Evolutionary conservation across 2,888 invertebrate genomes (phyloP), one percentile per base, ranked within the genome.

Genomic region (Stenurella melanura): DNA sequence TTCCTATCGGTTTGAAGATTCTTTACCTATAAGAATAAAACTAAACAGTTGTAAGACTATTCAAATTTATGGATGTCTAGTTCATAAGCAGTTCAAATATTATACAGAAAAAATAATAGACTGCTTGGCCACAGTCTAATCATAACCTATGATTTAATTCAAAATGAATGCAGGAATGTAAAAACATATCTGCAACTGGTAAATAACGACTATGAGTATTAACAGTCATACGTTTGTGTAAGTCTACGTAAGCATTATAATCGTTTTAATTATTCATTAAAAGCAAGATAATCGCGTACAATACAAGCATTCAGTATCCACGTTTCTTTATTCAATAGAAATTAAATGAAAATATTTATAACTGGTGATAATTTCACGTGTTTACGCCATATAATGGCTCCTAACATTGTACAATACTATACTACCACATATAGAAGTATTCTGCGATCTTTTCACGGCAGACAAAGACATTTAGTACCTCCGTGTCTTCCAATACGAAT

Each of bases 121-220:
- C 64, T 18, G 64, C 42, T 38, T 64, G 64, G 42, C 64, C 64
- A 42, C 42, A 19, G 17, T 64, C 18, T 64, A 64, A 64, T 64
- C 38, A 64, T 64, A 64, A 42, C 42, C 4, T 42, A 50, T 50
- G 18, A 19, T 11, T 15, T 64, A 42, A 64, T 21, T 42, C 17
- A 12, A 18, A 61, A 30, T 6, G 30, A 12, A 30, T n/a, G 21
- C 4, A 26, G 21, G 21, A 4, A 26, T 26, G 11, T 38, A 38
- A 42, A 64, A 42, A 42, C 15, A 64, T n/a, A 50, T 50, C 6
- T 50, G 3, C 50, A 50, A 50, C n/a, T 50, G 50, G n/a, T n/a
- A n/a, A 50, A 1, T 6, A n/a, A 50, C n/a, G 50, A 42, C 12
- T 42, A 42, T 42, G 12, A 42, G 5, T 42, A 38, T 38, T 38